Percentiles rank a stretch among this genome's conserved stretches.
Conservation (phyloP, 2,888 invertebrate species). For the Clitarchus hookeri region DNA sequence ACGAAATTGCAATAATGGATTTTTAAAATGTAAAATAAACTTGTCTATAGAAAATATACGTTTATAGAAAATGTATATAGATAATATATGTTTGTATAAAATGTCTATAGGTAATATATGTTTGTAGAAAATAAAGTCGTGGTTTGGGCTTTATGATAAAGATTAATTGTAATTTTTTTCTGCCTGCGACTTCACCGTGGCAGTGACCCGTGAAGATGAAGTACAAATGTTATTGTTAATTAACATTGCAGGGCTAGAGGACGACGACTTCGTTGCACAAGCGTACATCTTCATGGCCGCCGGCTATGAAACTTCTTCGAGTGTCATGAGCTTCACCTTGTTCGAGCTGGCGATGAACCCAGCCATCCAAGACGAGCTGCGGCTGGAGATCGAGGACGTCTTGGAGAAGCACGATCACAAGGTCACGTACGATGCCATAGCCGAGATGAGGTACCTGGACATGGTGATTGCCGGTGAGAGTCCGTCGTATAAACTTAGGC, state of each 20-base stretch:
- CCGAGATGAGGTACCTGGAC: constrained; percentile 60
- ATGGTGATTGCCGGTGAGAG: constrained; percentile 56
- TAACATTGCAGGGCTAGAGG: constrained; percentile 45
- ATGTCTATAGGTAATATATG: too few relatives aligned
- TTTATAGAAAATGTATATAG: too few relatives aligned
- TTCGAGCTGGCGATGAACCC: not conserved
- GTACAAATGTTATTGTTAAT: too few relatives aligned
- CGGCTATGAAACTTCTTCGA: constrained; percentile 68
- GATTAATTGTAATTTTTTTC: not conserved
- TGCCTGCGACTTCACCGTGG: not conserved
- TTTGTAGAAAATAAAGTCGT: too few relatives aligned
- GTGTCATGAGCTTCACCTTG: constrained; percentile 57
- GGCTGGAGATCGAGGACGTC: constrained; percentile 34
- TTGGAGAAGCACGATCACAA: constrained; percentile 48
- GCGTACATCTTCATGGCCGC: constrained; percentile 64
- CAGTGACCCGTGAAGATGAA: too few relatives aligned
- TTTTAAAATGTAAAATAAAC: too few relatives aligned
- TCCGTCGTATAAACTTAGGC: too few relatives aligned
- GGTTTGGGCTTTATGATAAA: too few relatives aligned
- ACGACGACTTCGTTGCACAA: constrained; percentile 60
- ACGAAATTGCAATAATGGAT: too few relatives aligned
- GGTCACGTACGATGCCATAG: constrained; percentile 54
- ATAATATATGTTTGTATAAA: too few relatives aligned
- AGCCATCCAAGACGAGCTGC: constrained; percentile 48
- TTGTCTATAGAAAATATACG: too few relatives aligned